phyloP scores from a whole-genome alignment of 1,140 invertebrate species.

The Odontomachus brunneus region DNA sequence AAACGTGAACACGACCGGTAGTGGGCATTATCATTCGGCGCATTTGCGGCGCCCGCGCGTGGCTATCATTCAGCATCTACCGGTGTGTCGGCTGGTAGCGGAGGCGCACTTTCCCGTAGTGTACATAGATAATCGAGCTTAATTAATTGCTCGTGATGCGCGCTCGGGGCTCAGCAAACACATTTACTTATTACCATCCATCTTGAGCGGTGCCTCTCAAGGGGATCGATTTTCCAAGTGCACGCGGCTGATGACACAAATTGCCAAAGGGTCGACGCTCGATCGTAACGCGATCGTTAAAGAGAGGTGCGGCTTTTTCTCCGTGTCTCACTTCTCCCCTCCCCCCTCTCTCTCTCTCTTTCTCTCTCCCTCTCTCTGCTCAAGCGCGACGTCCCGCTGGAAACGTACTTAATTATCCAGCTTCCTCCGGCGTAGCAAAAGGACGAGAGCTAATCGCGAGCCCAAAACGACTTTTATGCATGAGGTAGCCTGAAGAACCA shows the following conservation, averaged over 20 bases:
- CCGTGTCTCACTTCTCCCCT: background rate
- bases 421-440: constrained; percentile 8
- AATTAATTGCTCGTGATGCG: constrained; percentile 84
- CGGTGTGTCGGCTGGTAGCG: constrained; percentile 55
- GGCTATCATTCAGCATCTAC: constrained; percentile 79
- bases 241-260: constrained; percentile 76
- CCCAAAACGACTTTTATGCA: constrained; percentile 51
- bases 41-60: constrained; percentile 41
- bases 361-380: background rate
- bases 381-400: background rate
- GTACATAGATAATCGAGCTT: constrained; percentile 84
- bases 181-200: constrained; percentile 84
- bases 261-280: constrained; percentile 75
- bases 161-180: constrained; percentile 81
- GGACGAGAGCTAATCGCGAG: constrained; percentile 27
- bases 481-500: background rate
- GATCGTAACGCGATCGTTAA: constrained; percentile 73
- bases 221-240: constrained; percentile 82
- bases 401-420: constrained; percentile 35
- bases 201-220: constrained; percentile 80
- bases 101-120: constrained; percentile 73
- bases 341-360: background rate
- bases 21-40: constrained; percentile 31
- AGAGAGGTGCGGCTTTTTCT: constrained; percentile 65
- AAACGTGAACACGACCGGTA: background rate